A percentile compares a stretch with the other conserved stretches of the same genome.
phyloP scores from a whole-genome alignment of 2,888 invertebrate species.

The Rhamnusium bicolor region DNA sequence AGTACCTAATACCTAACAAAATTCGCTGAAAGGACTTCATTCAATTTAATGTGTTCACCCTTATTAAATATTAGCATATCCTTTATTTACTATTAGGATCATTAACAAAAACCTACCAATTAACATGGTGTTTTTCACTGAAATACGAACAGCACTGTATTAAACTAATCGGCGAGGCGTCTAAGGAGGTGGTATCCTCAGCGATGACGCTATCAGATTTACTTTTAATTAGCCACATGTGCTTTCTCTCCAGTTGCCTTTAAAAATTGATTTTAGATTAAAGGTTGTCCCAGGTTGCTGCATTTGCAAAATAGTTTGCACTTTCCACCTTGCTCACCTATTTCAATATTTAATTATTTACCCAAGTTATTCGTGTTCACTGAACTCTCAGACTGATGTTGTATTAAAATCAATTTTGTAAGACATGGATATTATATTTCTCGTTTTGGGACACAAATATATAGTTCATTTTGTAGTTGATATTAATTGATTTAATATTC shows the following conservation, averaged over 20 bases:
- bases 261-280: conserved; percentile 37
- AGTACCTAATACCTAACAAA: too few relatives aligned
- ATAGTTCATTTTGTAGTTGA: too few relatives aligned
- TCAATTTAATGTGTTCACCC: too few relatives aligned
- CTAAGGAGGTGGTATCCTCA: background rate
- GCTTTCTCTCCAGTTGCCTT: conserved; percentile 16
- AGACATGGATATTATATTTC: background rate
- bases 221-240: conserved; percentile 37
- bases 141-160: background rate
- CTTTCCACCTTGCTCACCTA: conserved; percentile 17
- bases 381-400: conserved; percentile 9
- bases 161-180: background rate
- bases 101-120: background rate
- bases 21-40: too few relatives aligned
- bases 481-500: too few relatives aligned
- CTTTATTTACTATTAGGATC: too few relatives aligned
- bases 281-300: conserved; percentile 26
- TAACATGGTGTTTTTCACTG: background rate
- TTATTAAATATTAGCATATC: too few relatives aligned
- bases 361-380: conserved; percentile 25
- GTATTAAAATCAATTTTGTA: background rate
- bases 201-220: background rate
- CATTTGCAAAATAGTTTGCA: conserved; percentile 31
- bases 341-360: conserved; percentile 27
- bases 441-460: background rate